Percentiles rank a stretch among this genome's conserved stretches.
Evolutionary conservation across 1,140 invertebrate genomes (phyloP).

Genomic region (Lasioglossum baleicum): DNA sequence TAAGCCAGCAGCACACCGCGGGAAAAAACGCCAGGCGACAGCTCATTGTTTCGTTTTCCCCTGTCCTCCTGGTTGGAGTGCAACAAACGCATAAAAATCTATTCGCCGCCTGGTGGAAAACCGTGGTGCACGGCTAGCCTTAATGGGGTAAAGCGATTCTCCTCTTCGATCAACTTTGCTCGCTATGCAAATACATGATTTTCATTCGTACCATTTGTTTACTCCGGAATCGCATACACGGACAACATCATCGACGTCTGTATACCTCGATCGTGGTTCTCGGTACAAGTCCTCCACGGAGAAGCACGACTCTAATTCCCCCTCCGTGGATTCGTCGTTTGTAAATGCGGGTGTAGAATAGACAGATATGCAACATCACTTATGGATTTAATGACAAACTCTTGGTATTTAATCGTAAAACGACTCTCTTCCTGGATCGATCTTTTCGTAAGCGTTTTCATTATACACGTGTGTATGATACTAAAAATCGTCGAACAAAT

Average conservation of each 20-base stretch:
- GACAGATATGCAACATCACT: conserved; percentile 40
- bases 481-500: conserved; percentile 22
- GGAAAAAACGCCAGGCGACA: too few species aligned
- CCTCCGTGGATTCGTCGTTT: neutral
- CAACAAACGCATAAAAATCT: too few species aligned
- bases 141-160: conserved; percentile 3
- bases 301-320: neutral
- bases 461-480: neutral
- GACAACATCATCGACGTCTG: too few species aligned
- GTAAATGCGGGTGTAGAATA: conserved; percentile 3
- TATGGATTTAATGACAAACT: conserved; percentile 29
- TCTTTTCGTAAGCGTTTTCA: conserved; percentile 17
- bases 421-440: conserved; percentile 17
- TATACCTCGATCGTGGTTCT: too few species aligned
- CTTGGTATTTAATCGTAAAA: conserved; percentile 20
- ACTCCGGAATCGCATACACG: neutral
- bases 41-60: too few species aligned
- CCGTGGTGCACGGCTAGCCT: neutral
- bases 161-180: neutral
- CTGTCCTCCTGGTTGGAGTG: too few species aligned
- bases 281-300: neutral
- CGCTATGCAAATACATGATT: conserved; percentile 1
- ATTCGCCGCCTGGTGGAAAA: too few species aligned
- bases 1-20: too few species aligned
- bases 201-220: neutral